Conservation (phyloP, 2,113 vertebrate species). For the Anser brachyrhynchus region DNA sequence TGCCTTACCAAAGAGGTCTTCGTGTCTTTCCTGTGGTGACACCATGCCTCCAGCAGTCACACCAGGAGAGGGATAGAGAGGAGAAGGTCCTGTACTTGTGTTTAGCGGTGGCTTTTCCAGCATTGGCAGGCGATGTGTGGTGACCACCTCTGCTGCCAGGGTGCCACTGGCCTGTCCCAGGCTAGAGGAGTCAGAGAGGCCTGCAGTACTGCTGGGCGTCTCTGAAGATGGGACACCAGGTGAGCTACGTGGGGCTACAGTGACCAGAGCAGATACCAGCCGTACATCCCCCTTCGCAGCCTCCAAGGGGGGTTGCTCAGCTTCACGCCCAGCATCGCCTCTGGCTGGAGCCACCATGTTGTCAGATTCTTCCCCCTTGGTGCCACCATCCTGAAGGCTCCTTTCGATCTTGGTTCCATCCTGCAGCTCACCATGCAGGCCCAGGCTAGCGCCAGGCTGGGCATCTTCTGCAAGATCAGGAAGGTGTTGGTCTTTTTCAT, state of each 20-base stretch:
- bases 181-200: neutral
- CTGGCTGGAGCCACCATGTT: neutral
- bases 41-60: neutral
- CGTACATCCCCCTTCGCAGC: neutral
- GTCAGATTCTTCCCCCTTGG: neutral
- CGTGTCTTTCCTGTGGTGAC: neutral
- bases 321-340: neutral
- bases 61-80: neutral
- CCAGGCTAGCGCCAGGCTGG: neutral
- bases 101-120: neutral
- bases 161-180: neutral
- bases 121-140: neutral
- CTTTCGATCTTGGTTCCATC: neutral
- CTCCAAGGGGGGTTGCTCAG: neutral
- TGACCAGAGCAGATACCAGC: neutral
- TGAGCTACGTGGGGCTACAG: rapidly evolving
- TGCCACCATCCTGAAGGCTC: neutral
- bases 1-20: slow-evolving; percentile 27
- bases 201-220: neutral
- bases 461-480: neutral
- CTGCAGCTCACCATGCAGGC: neutral
- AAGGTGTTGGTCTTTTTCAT: neutral
- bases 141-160: neutral
- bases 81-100: neutral
- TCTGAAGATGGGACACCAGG: neutral